Conservation (phyloP, 2,113 vertebrate species). For the Microcebus jonahi region DNA sequence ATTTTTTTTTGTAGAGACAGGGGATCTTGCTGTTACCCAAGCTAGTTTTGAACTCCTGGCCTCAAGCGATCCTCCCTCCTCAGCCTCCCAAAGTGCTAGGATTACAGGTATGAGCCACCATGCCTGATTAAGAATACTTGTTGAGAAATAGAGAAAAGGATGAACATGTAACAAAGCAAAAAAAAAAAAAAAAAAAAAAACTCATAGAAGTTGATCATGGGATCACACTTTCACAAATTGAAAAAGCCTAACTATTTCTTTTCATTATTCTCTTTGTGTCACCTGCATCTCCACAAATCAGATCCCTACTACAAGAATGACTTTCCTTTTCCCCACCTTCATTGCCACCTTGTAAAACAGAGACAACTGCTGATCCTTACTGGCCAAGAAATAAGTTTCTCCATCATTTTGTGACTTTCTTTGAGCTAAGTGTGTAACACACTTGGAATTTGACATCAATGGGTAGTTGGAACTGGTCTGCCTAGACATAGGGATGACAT, state of each 20-base stretch:
- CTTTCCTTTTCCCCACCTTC: not conserved
- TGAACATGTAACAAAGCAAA: not conserved
- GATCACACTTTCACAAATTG: not conserved
- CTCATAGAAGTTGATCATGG: not conserved
- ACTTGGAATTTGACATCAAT: not conserved
- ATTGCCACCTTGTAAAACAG: not conserved
- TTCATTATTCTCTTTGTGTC: not conserved
- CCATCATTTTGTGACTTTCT: not conserved
- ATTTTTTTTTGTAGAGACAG: too few relatives aligned
- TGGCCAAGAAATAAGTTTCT: not conserved
- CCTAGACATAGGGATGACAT: not conserved
- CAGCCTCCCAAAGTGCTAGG: too few relatives aligned
- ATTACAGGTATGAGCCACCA: too few relatives aligned
- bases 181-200: not conserved
- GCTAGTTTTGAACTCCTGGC: too few relatives aligned
- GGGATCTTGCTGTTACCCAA: too few relatives aligned
- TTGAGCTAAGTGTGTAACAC: not conserved
- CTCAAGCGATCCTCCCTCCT: too few relatives aligned
- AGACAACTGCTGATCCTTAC: not conserved
- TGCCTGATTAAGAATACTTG: not conserved
- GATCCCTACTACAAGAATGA: not conserved
- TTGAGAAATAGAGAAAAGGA: not conserved
- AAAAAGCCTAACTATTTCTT: not conserved
- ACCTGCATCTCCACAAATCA: not conserved
- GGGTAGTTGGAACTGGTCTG: not conserved